These are phyloP conservation scores for Dryas iulia DNA, from an alignment of 1,140 invertebrate species.

Conservation along the genomic window DNA sequence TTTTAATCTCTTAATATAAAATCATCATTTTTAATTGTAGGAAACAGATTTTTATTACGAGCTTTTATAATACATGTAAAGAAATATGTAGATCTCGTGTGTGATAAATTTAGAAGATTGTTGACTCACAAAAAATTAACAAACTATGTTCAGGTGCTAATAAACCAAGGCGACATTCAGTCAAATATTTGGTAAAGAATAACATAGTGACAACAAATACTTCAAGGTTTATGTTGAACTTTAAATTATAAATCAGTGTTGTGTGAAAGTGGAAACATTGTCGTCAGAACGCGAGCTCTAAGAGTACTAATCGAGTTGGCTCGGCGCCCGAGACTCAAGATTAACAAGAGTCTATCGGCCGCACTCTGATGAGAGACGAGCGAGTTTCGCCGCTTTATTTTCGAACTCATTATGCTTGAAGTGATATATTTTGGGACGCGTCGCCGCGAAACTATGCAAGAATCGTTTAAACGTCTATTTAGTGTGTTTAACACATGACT, in stretches of 20 bases:
- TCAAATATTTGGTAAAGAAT: slow-evolving; percentile 25
- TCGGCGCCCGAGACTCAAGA: slow-evolving; percentile 44
- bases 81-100: no score
- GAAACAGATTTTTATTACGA: no score
- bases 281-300: slow-evolving; percentile 46
- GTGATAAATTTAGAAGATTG: slow-evolving; percentile 55
- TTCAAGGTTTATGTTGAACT: slow-evolving; percentile 8
- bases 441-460: slow-evolving; percentile 33
- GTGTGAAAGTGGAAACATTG: slow-evolving; percentile 44
- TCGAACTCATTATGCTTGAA: slow-evolving; percentile 74
- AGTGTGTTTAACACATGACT: background rate
- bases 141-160: slow-evolving; percentile 43
- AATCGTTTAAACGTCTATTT: background rate
- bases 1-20: slow-evolving; percentile 33
- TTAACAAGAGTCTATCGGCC: slow-evolving; percentile 61
- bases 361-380: slow-evolving; percentile 60
- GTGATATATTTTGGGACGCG: slow-evolving; percentile 73
- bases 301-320: slow-evolving; percentile 68
- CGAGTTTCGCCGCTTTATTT: slow-evolving; percentile 74
- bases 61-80: no score
- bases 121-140: slow-evolving; percentile 54
- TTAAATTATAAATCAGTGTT: slow-evolving; percentile 35
- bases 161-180: slow-evolving; percentile 32
- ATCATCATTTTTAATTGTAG: background rate
- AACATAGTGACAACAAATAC: slow-evolving; percentile 10